Evolutionary conservation across 2,888 invertebrate genomes (phyloP).

Genomic region (Omphaloscelis lunosa): DNA sequence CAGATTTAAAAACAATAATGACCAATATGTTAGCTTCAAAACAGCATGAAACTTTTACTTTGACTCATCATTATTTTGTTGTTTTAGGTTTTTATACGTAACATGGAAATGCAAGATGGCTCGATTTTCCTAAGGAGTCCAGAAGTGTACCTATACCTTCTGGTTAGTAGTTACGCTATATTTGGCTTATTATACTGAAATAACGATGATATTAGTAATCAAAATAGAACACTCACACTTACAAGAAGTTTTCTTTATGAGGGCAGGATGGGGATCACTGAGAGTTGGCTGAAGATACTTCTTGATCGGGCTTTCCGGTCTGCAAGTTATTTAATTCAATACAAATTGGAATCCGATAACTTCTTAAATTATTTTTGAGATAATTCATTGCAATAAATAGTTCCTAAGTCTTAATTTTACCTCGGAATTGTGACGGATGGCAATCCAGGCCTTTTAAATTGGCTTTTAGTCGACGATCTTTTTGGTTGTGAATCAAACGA

Average conservation of each 20-base stretch:
- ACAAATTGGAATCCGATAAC: background rate
- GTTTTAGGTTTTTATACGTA: background rate
- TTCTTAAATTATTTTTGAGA: background rate
- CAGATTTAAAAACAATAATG: background rate
- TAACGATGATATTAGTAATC: background rate
- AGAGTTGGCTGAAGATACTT: conserved; percentile 96
- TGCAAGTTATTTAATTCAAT: conserved; percentile 78
- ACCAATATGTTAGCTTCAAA: background rate
- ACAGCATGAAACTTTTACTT: background rate
- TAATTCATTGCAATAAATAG: background rate
- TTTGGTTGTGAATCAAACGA: conserved; percentile 85
- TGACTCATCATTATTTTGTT: background rate
- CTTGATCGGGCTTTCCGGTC: conserved; percentile 95
- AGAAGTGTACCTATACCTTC: background rate
- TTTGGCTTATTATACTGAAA: background rate
- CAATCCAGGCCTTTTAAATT: conserved; percentile 84
- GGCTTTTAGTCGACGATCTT: conserved; percentile 84
- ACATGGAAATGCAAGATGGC: background rate
- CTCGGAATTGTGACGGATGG: conserved; percentile 84
- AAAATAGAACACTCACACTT: conserved; percentile 73
- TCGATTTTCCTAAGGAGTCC: background rate
- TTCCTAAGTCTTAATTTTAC: conserved; percentile 66
- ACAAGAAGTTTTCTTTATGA: conserved; percentile 92
- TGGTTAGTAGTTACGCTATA: background rate
- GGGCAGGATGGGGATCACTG: conserved; percentile 93